A percentile compares a stretch with the other conserved stretches of the same genome.
Conservation (phyloP, 2,888 invertebrate species). For the Notocelia uddmanniana region DNA sequence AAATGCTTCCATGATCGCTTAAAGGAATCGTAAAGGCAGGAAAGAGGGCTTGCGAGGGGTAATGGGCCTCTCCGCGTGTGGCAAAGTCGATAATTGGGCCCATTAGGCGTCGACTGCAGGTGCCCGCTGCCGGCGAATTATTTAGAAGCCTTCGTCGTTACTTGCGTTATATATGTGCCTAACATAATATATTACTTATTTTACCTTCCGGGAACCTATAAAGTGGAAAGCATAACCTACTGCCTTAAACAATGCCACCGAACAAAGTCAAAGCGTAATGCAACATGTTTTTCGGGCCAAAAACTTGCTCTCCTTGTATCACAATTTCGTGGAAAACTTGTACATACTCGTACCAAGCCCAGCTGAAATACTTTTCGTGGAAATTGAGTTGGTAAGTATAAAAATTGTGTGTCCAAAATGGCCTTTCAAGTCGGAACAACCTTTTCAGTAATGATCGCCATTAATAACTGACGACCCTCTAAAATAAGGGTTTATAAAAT, state of each 20-base stretch:
- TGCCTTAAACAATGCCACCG: constrained; percentile 23
- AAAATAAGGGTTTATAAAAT: constrained; percentile 46
- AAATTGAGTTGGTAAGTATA: constrained; percentile 20
- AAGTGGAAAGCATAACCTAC: constrained; percentile 13
- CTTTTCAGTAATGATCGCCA: constrained; percentile 45
- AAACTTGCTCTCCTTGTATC: background rate
- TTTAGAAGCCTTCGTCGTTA: constrained; percentile 55
- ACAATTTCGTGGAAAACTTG: background rate
- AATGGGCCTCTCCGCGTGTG: constrained; percentile 70
- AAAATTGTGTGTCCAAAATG: constrained; percentile 39
- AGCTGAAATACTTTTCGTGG: constrained; percentile 16
- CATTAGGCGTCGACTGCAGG: constrained; percentile 75
- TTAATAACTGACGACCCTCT: constrained; percentile 46
- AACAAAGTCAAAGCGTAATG: constrained; percentile 23
- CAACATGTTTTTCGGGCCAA: constrained; percentile 9
- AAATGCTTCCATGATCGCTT: constrained; percentile 48
- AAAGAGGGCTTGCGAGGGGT: constrained; percentile 59
- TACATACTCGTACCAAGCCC: constrained; percentile 4
- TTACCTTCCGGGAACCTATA: constrained; percentile 31
- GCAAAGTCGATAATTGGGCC: constrained; percentile 76
- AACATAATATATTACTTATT: constrained; percentile 28
- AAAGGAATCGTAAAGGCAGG: constrained; percentile 53
- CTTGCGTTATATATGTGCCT: constrained; percentile 34
- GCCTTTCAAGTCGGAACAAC: constrained; percentile 38
- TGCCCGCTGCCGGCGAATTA: constrained; percentile 66